Conservation (phyloP, 2,888 invertebrate species). For the Nebria brevicollis region DNA sequence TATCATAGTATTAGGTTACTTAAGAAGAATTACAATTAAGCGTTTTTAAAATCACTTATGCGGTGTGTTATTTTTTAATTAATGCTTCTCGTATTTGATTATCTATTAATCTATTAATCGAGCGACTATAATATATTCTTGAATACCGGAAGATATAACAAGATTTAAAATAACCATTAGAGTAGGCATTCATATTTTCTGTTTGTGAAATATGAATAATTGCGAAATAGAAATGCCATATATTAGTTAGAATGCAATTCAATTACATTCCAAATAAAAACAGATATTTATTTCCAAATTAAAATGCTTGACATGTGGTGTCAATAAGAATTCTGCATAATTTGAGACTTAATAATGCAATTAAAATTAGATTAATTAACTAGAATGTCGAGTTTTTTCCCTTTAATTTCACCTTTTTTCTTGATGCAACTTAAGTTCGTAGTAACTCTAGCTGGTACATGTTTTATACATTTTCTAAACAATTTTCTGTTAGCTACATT, state of each 20-base stretch:
- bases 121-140: neutral
- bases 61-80: no score
- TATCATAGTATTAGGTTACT: neutral
- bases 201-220: no score
- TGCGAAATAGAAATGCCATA: no score
- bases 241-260: no score
- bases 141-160: neutral
- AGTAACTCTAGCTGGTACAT: neutral
- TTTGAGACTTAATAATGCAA: constrained; percentile 27
- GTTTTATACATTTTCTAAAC: neutral
- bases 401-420: neutral
- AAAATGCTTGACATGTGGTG: neutral
- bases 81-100: no score
- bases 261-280: no score
- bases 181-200: no score
- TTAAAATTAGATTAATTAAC: constrained; percentile 39
- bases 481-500: neutral
- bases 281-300: no score
- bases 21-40: neutral
- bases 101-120: no score
- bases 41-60: neutral
- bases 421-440: neutral
- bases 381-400: neutral
- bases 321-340: neutral
- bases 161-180: neutral